Evolutionary conservation across 2,797 vertebrate genomes (phyloP).

Genomic region (Myotis vivesi): DNA sequence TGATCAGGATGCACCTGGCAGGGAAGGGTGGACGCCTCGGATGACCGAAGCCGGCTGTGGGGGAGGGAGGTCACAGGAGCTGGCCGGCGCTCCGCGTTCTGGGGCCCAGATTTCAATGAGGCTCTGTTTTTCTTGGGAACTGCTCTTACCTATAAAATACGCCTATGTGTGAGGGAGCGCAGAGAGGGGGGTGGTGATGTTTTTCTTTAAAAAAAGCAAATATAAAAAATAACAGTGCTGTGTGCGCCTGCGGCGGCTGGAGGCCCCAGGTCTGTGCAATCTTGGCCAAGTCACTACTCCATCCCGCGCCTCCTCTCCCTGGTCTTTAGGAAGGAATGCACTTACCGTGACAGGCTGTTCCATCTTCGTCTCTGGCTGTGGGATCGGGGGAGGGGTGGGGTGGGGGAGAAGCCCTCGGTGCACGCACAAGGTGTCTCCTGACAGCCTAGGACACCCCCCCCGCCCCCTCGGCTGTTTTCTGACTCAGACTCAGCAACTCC

Average conservation of each 20-base stretch:
- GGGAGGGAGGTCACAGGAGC: neutral
- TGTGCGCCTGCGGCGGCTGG: neutral
- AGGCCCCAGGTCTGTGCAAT: neutral
- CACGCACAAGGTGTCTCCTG: rapidly evolving
- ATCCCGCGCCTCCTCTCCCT: neutral
- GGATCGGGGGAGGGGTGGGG: rapidly evolving
- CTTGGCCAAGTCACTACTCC: neutral
- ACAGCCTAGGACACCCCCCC: neutral
- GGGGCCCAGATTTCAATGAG: constrained; percentile 24
- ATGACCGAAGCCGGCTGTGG: neutral
- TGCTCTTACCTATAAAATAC: constrained; percentile 50
- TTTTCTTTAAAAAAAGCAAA: constrained; percentile 1
- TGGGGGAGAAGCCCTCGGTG: no score
- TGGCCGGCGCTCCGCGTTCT: neutral
- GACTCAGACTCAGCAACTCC: neutral
- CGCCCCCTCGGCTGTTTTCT: rapidly evolving
- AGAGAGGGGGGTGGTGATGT: neutral
- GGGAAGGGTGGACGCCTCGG: neutral
- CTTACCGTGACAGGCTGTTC: neutral
- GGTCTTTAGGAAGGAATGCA: neutral
- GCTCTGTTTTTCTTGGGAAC: constrained; percentile 44
- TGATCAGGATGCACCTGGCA: neutral
- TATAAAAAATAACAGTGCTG: neutral
- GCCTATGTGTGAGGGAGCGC: neutral
- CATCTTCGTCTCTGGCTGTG: rapidly evolving